These are phyloP conservation scores for Papilio aristodemus DNA, from an alignment of 1,140 invertebrate genomes.

Conservation along the genomic window DNA sequence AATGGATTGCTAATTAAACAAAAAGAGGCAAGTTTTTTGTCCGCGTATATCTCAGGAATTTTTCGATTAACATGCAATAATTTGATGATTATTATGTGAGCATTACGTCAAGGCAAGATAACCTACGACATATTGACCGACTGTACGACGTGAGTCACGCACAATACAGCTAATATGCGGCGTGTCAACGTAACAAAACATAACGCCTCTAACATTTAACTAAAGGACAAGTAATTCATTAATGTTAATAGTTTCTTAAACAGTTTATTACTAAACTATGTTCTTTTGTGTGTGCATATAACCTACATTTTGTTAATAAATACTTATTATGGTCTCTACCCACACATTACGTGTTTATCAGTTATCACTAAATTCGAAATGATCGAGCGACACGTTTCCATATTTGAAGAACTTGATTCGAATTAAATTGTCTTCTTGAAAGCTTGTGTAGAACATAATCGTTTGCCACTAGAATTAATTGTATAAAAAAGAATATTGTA, in stretches of 20 bases:
- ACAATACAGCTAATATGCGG: background rate
- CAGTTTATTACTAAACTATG: background rate
- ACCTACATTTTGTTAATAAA: background rate
- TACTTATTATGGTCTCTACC: background rate
- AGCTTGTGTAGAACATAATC: too few species aligned
- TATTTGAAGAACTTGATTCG: too few species aligned
- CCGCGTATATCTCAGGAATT: background rate
- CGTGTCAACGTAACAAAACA: background rate
- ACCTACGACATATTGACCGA: conserved; percentile 19
- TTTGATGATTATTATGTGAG: background rate
- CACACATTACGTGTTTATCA: background rate
- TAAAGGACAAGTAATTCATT: conserved; percentile 9
- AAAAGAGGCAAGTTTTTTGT: background rate
- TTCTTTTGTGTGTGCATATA: background rate
- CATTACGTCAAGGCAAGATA: background rate
- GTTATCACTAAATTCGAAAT: background rate
- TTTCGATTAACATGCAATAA: conserved; percentile 6
- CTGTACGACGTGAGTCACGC: background rate
- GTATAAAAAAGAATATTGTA: too few species aligned
- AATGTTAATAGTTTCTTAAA: background rate
- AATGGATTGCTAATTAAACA: background rate
- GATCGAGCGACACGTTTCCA: too few species aligned
- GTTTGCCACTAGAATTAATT: too few species aligned
- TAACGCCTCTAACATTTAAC: background rate
- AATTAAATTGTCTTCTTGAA: too few species aligned